Percentiles rank a stretch among this genome's conserved stretches.
Conservation (phyloP, 2,888 invertebrate species). For the Cataglyphis livida region DNA sequence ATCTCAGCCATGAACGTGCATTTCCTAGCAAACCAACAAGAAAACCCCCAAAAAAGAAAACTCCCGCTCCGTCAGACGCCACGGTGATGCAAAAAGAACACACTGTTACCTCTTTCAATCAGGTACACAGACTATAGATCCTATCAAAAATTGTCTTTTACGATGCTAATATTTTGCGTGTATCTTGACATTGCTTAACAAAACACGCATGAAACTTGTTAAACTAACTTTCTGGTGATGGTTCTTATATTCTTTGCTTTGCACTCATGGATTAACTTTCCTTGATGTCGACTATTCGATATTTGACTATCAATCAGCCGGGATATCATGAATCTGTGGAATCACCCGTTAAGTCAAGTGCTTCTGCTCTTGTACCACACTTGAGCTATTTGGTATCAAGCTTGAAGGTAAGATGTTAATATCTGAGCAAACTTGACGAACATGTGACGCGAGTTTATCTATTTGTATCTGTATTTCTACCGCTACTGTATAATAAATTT, state of each 20-base stretch:
- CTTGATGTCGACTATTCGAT: constrained; percentile 59
- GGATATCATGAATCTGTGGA: constrained; percentile 83
- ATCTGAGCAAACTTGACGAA: constrained; percentile 59
- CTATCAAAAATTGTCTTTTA: not conserved
- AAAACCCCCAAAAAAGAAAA: constrained; percentile 78
- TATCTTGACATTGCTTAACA: constrained; percentile 43
- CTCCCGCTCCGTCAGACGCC: constrained; percentile 77
- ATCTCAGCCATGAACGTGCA: constrained; percentile 79
- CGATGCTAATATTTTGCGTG: constrained; percentile 18
- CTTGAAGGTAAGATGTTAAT: constrained; percentile 89
- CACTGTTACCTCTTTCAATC: constrained; percentile 82
- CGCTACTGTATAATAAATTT: constrained; percentile 19
- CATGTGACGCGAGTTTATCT: constrained; percentile 26
- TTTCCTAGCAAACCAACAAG: constrained; percentile 79
- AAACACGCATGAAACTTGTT: constrained; percentile 21
- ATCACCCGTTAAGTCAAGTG: constrained; percentile 81
- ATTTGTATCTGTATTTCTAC: not conserved
- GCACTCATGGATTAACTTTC: constrained; percentile 63
- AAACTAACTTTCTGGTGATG: constrained; percentile 56
- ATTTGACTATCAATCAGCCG: constrained; percentile 76
- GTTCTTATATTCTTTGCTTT: constrained; percentile 61
- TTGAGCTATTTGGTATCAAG: constrained; percentile 90
- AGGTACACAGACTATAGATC: constrained; percentile 74
- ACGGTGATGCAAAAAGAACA: constrained; percentile 81
- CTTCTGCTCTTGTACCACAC: constrained; percentile 88